A percentile compares a stretch with the other conserved stretches of the same genome.
These are phyloP conservation scores for Parapristionchus giblindavisi DNA, from an alignment of 2,888 invertebrate genomes.

Conservation along the genomic window DNA sequence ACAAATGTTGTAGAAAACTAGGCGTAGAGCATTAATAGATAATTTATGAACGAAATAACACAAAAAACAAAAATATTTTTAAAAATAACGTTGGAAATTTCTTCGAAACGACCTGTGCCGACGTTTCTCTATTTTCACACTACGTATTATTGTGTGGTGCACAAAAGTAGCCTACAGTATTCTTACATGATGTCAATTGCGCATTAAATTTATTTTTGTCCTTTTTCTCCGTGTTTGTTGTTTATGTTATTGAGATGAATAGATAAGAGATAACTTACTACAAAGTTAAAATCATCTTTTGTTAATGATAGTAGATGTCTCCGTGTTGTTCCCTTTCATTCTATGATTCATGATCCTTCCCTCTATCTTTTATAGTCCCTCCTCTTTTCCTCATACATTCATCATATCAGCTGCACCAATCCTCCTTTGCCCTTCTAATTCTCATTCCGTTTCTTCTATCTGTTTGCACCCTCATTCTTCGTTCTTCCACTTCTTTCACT, in stretches of 20 bases:
- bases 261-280: no score
- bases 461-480: conserved; percentile 20
- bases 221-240: no score
- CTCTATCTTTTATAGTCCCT: no score
- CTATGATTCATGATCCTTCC: no score
- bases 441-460: conserved; percentile 8
- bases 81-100: no score
- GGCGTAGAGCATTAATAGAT: neutral
- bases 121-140: conserved; percentile 9
- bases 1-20: neutral
- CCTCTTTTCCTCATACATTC: neutral
- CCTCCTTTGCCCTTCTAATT: conserved; percentile 7
- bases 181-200: neutral
- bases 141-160: neutral
- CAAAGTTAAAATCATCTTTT: no score
- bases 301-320: no score
- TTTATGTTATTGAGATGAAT: no score
- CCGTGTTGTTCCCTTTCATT: no score
- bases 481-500: conserved; percentile 1
- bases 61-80: no score
- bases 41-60: no score
- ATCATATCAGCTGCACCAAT: neutral
- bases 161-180: neutral
- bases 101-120: neutral
- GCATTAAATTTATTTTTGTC: no score